Percentiles rank a stretch among this genome's conserved stretches.
These are phyloP conservation scores for Conchocele bisecta DNA, from an alignment of 2,888 invertebrate genomes.

Conservation along the genomic window DNA sequence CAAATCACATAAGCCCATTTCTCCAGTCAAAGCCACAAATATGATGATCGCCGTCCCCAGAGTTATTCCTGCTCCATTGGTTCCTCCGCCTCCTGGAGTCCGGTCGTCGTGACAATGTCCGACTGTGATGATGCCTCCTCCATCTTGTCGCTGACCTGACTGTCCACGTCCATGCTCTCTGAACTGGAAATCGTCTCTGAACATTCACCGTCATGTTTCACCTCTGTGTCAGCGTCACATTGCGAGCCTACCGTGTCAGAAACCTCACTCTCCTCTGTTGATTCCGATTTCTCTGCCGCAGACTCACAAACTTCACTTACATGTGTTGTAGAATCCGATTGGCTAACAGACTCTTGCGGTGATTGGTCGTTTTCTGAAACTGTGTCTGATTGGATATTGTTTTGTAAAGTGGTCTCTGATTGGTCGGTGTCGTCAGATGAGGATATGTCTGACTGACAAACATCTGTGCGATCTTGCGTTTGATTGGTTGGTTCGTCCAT, in stretches of 20 bases:
- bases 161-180: background rate
- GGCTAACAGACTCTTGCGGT: constrained; percentile 5
- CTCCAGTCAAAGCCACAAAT: too few species aligned
- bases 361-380: background rate
- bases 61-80: constrained; percentile 37
- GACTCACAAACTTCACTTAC: constrained; percentile 10
- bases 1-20: too few species aligned
- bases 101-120: background rate
- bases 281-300: constrained; percentile 10
- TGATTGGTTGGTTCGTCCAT: background rate
- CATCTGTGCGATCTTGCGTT: background rate
- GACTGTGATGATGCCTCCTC: background rate
- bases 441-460: background rate
- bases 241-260: constrained; percentile 1
- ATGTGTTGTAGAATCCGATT: background rate
- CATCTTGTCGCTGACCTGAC: background rate
- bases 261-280: constrained; percentile 1
- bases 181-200: background rate
- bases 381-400: too few species aligned
- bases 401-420: background rate
- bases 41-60: too few species aligned
- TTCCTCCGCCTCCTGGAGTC: constrained; percentile 8
- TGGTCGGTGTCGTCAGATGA: background rate
- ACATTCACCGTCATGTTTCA: background rate
- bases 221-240: background rate